Percentiles rank a stretch among this genome's conserved stretches.
Evolutionary conservation across 2,888 invertebrate genomes (phyloP).

Genomic region (Julus scanicus): DNA sequence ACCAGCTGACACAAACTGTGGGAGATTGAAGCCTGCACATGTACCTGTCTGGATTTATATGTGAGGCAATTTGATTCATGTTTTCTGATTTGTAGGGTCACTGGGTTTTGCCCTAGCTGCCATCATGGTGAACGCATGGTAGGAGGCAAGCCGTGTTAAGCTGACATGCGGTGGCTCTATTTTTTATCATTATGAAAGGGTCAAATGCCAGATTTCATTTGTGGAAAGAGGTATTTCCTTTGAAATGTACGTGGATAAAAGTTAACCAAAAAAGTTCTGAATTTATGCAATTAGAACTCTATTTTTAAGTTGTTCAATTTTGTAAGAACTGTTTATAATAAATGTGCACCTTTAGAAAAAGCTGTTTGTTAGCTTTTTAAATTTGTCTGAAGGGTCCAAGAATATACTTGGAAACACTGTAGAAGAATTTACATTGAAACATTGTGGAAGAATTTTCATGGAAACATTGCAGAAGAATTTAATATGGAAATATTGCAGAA

Average conservation of each 20-base stretch:
- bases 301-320: background rate
- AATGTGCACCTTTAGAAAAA: too few species aligned
- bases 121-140: conserved; percentile 13
- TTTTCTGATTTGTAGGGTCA: conserved; percentile 23
- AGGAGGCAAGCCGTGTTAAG: background rate
- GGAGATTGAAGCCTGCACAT: background rate
- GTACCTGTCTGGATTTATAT: conserved; percentile 22
- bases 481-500: too few species aligned
- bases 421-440: too few species aligned
- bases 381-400: too few species aligned
- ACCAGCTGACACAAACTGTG: conserved; percentile 2
- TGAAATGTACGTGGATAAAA: background rate
- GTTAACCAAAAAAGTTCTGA: background rate
- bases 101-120: conserved; percentile 11
- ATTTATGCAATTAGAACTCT: background rate
- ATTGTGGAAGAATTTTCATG: too few species aligned
- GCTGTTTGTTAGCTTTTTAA: too few species aligned
- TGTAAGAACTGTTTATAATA: too few species aligned
- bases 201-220: background rate
- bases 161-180: conserved; percentile 16
- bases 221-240: background rate
- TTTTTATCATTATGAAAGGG: background rate
- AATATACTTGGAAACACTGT: background rate
- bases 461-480: background rate
- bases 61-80: conserved; percentile 10